Evolutionary conservation across 2,888 invertebrate genomes (phyloP), one percentile per base, ranked within the genome.

Genomic region (Apeira syringaria): DNA sequence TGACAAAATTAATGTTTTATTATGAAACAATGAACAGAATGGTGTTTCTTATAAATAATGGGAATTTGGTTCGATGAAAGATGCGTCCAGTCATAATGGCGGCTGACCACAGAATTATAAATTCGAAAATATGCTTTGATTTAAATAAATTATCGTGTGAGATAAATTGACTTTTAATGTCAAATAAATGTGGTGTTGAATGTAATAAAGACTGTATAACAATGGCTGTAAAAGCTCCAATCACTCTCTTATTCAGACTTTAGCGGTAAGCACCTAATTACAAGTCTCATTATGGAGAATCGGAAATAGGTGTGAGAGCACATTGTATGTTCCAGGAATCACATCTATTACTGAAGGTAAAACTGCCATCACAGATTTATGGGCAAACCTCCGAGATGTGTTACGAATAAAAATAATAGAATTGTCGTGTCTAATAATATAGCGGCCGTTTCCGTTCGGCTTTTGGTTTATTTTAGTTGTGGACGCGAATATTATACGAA

Each of bases 321-420:
- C 60, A 59, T 50, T 47, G 53, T 10, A 15, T 63, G 56, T 83
- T 83, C 83, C 80, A 71, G 76, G 83, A 85, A 84, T 60, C 70
- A 68, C 72, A 61, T 64, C 65, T 67, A 70, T n/a, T 70, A 63
- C 68, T 68, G 68, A 71, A 68, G 70, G 68, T 72, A 69, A 70
- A 74, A 71, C 69, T 73, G 76, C 72, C 77, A 73, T 68, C 70
- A 58, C 68, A 78, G 79, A 85, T 85, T 85, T 86, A 84, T 80
- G 82, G 77, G 73, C 82, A 78, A 71, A 86, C 80, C 84, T 77
- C 81, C 64, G 73, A 83, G 85, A 85, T 85, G 78, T 83, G 85
- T 83, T 84, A 86, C 83, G 86, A 88, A 88, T 88, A 88, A 89
- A 89, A 89, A 89, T 88, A 89, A 89, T 88, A 88, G 87, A 87